Conservation (phyloP, 92 coral and sea anemone species). For the Epizoanthus stellaris region DNA sequence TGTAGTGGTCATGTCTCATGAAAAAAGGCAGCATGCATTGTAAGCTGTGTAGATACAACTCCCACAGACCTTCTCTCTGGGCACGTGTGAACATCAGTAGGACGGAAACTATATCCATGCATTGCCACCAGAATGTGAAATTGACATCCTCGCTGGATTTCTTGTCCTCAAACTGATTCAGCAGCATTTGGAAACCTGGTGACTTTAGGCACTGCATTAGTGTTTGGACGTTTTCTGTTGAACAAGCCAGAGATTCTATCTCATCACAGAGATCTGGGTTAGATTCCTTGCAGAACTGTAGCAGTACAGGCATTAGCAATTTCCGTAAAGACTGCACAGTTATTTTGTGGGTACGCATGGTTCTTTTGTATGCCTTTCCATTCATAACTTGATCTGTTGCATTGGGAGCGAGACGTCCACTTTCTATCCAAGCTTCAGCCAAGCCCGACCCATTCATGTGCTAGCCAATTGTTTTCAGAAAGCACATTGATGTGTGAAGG, state of each 20-base stretch:
- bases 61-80: constrained; percentile 53
- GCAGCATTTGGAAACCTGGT: constrained; percentile 5
- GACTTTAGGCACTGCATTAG: constrained; percentile 17
- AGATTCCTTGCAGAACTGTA: constrained; percentile 15
- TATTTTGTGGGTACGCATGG: no score
- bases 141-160: constrained; percentile 56
- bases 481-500: no score
- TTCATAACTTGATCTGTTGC: no score
- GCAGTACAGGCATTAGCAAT: no score
- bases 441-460: no score
- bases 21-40: constrained; percentile 26
- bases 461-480: no score
- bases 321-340: no score
- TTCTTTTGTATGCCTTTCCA: no score
- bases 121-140: constrained; percentile 49
- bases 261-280: background rate
- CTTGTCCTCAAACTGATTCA: constrained; percentile 32
- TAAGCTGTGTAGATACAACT: constrained; percentile 60
- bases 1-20: no score
- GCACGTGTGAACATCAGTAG: constrained; percentile 56
- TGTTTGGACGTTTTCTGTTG: constrained; percentile 10
- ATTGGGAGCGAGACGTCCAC: no score
- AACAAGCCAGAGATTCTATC: constrained; percentile 14
- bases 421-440: no score
- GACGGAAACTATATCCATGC: no score